Evolutionary conservation across 2,888 invertebrate genomes (phyloP).

Genomic region (Ctena decussata): DNA sequence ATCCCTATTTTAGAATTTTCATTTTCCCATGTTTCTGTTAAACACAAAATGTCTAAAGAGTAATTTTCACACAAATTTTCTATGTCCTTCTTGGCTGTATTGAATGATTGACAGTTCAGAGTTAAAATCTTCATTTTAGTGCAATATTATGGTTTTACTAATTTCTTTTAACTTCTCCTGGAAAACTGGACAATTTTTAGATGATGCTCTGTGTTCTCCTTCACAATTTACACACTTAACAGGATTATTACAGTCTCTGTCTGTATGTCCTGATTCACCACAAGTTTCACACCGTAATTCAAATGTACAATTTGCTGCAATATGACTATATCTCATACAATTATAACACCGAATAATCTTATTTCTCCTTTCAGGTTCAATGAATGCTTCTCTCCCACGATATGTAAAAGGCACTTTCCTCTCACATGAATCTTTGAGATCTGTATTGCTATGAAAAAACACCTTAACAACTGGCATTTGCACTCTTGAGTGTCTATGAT

Average conservation of each 20-base stretch:
- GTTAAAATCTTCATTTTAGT: neutral
- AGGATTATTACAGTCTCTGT: neutral
- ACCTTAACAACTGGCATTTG: slow-evolving; percentile 16
- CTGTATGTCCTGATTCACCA: neutral
- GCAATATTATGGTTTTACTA: neutral
- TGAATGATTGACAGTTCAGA: neutral
- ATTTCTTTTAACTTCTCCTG: slow-evolving; percentile 19
- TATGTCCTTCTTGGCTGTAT: neutral
- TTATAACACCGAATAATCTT: slow-evolving; percentile 21
- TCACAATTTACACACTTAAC: slow-evolving; percentile 1
- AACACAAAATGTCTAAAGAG: neutral
- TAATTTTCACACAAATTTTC: neutral
- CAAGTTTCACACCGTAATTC: slow-evolving; percentile 11
- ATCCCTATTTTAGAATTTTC: neutral
- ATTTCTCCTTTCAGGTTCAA: neutral
- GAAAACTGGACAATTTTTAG: slow-evolving; percentile 5
- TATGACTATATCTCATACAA: slow-evolving; percentile 18
- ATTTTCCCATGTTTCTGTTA: neutral
- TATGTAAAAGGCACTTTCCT: neutral
- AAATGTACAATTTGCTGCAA: neutral
- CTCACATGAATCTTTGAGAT: neutral
- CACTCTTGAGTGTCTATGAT: slow-evolving; percentile 8
- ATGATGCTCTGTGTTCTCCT: slow-evolving; percentile 16
- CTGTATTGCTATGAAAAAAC: neutral
- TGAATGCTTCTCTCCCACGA: neutral